Conservation (phyloP, 2,797 vertebrate genomes). For the Momotus momota region DNA sequence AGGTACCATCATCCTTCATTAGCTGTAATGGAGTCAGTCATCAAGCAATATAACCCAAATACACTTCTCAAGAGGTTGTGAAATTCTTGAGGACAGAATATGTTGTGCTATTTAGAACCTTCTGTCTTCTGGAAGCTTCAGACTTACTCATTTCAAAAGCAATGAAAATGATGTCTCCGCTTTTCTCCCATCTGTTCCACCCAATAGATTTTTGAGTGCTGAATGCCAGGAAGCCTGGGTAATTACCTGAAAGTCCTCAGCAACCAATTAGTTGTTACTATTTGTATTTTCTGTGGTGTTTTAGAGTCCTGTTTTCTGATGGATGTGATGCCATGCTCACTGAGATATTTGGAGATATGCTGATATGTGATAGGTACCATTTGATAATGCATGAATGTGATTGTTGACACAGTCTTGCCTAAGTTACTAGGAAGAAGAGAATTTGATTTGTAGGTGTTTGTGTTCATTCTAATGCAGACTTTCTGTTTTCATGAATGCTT, state of each 20-base stretch:
- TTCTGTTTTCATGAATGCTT: not conserved
- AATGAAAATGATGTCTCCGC: not conserved
- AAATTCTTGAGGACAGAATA: conserved; percentile 4
- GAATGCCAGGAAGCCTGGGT: not conserved
- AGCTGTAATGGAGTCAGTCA: not conserved
- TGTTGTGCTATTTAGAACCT: conserved; percentile 5
- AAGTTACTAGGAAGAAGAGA: not conserved
- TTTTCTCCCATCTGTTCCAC: conserved; percentile 38
- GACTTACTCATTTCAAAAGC: not conserved
- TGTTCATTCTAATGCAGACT: not conserved
- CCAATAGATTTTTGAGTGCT: not conserved
- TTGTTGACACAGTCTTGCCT: not conserved
- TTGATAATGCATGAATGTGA: not conserved
- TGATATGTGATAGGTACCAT: not conserved
- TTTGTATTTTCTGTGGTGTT: not conserved
- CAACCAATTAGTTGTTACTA: not conserved
- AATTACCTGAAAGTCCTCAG: not conserved
- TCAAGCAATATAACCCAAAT: not conserved
- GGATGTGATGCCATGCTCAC: not conserved
- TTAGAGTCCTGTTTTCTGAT: not conserved
- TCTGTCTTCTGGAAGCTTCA: conserved; percentile 13
- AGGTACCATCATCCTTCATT: conserved; percentile 4
- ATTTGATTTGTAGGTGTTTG: not conserved
- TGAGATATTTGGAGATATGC: not conserved
- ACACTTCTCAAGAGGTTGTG: not conserved